Evolutionary conservation across 2,113 vertebrate genomes (phyloP), one percentile per base, ranked within the genome.

Genomic region (Pangasianodon gigas): DNA sequence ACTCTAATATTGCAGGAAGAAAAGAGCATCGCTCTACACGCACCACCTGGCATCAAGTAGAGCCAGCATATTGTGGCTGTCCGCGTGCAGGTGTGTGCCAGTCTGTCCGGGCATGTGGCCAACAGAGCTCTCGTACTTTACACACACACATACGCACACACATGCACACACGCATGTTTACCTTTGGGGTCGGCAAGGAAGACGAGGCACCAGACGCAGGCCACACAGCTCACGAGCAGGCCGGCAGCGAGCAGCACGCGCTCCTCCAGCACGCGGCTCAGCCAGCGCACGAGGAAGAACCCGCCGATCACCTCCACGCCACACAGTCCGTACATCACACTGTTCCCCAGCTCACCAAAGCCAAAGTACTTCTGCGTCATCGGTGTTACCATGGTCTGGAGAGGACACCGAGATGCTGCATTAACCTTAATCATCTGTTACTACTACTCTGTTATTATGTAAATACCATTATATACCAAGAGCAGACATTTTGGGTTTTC

Each of bases 361-460:
- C 95, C 91, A 80, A 97, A 96, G 94, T 95, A 95, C 52, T 91
- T 95, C 94, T 97, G 96, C 0, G 97, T 97, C 92, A 97, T 89
- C 29, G 97, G 97, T 3, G 97, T 97, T 91, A 97, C 96, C 96
- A 97, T 96, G 48, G 97, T 97, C 97, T 97, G 91, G 41, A n/a
- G 5, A n/a, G 6, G 26, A n/a, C 51, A 75, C 32, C 19, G 69
- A 1, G 11, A 26, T 79, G 44, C 13, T 51, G 1, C 29, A 1
- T 54, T 80, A 48, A 81, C 1, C 79, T 14, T 8, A n/a, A 2
- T 52, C 4, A 8, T n/a, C 48, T 32, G 16, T 32, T 18, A 83
- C 9, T 83, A 32, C 21, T 32, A 82, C 10, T 80, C 2, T 18
- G 10, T 11, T 44, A 26, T 26, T 2, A 58, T 41, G 37, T 26